Conservation (phyloP, 2,113 vertebrate genomes). For the Apus apus region DNA sequence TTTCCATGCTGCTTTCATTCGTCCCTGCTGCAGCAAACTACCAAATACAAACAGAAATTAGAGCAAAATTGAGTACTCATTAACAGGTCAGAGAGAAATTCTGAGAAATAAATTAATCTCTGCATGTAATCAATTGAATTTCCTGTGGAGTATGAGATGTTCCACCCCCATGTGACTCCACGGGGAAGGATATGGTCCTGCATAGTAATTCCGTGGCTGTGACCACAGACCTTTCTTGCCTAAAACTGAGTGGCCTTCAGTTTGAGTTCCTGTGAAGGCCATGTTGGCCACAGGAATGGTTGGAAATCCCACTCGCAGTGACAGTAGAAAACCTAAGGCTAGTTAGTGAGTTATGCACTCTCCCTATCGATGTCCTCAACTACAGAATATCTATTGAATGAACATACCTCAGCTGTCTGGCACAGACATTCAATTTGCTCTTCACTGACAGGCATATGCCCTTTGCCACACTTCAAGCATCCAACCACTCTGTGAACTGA, state of each 20-base stretch:
- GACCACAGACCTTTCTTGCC: neutral
- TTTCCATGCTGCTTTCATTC: neutral
- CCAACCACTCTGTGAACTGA: neutral
- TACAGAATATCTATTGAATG: neutral
- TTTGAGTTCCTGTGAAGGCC: neutral
- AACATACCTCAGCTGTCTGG: neutral
- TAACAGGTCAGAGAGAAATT: neutral
- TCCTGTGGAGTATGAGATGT: neutral
- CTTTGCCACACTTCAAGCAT: neutral
- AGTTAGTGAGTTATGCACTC: neutral
- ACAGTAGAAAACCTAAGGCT: neutral
- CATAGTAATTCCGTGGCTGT: neutral
- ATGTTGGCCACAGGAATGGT: neutral
- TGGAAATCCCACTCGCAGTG: neutral
- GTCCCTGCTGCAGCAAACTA: neutral
- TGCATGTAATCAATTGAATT: neutral
- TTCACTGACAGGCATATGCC: neutral
- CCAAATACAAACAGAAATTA: neutral
- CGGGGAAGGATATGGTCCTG: neutral
- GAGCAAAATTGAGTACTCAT: neutral
- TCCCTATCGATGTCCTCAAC: accelerated
- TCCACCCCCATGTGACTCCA: neutral
- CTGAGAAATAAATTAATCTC: neutral
- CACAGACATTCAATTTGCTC: neutral
- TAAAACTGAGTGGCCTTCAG: neutral